Evolutionary conservation across 35 echinoderm and acorn worm genomes (phyloP), one percentile per base, ranked within the genome.

Genomic region (Apostichopus japonicus): DNA sequence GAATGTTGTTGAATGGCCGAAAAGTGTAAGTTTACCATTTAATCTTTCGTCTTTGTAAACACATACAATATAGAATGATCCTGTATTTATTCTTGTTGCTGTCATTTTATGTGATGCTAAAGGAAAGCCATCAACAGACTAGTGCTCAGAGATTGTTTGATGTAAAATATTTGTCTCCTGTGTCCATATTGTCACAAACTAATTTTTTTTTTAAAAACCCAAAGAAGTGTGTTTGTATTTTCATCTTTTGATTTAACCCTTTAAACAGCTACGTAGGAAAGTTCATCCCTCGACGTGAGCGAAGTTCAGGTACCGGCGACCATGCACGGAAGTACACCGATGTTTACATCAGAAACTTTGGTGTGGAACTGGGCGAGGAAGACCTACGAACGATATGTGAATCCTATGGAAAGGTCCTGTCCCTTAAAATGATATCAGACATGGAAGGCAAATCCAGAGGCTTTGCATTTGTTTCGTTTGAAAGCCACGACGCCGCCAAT

Each of bases 1-100:
- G 95, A 58, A 99, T 96, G 95, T 96, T 99, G 97, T 87, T 99
- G 79, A 99, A 99, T 33, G 97, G 97, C 52, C 94, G 94, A 58
- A 96, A 99, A 99, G 97, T 99, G 97, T 99, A 92, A 99, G 97
- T 96, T 83, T 55, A 21, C 71, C 13, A 4, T 19, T 67, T 10
- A 65, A 44, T 44, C 4, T 3, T 44, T 44, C 4, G 33, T 44
- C 33, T 44, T 44, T 44, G 33, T 44, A 44, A 44, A 44, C 33
- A 4, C 33, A 44, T 44, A 44, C 33, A 44, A 44, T 44, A 44
- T 44, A 44, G 33, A 44, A 44, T 44, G 33, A 44, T 44, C 57
- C 8, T 8, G 57, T 61, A 61, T 61, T 61, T 61, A 61, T 61
- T 61, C 8, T 61, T 61, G 13, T 61, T 61, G 7, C 13, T 13